A percentile compares a stretch with the other conserved stretches of the same genome.
Evolutionary conservation across 2,113 vertebrate species (phyloP).

Genomic region (Gymnarchus niloticus): DNA sequence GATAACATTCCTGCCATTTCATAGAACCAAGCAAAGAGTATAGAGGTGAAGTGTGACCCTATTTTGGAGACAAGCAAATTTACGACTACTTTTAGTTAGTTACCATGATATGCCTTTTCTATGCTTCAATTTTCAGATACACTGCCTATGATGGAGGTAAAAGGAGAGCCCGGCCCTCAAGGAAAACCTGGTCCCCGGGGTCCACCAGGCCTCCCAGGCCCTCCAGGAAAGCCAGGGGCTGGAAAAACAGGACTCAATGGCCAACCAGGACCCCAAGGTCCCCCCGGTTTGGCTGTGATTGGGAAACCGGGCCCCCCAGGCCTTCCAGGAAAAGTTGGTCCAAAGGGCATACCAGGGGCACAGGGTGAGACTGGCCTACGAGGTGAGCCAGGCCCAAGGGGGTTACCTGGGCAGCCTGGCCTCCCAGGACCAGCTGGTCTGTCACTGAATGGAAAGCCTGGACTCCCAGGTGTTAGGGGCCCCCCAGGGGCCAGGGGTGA

Average conservation of each 20-base stretch:
- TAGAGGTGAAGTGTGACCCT: background rate
- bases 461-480: slow-evolving; percentile 75
- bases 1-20: background rate
- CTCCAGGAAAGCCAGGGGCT: slow-evolving; percentile 84
- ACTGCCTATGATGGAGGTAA: slow-evolving; percentile 82
- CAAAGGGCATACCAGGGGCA: slow-evolving; percentile 71
- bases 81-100: slow-evolving; percentile 10
- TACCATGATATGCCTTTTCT: slow-evolving; percentile 3
- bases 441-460: slow-evolving; percentile 90
- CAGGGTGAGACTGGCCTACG: slow-evolving; percentile 73
- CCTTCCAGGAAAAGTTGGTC: slow-evolving; percentile 83
- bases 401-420: slow-evolving; percentile 78
- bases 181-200: slow-evolving; percentile 89
- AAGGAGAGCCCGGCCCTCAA: slow-evolving; percentile 88
- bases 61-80: background rate
- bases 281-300: slow-evolving; percentile 82
- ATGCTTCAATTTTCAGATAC: slow-evolving; percentile 69
- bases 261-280: slow-evolving; percentile 80
- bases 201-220: slow-evolving; percentile 76
- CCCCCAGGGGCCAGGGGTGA: slow-evolving; percentile 79
- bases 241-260: slow-evolving; percentile 91
- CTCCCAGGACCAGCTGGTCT: slow-evolving; percentile 88
- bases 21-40: background rate
- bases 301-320: slow-evolving; percentile 90
- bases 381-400: slow-evolving; percentile 81